Conservation (phyloP, 2,888 invertebrate genomes). For the Pycnomerus fuliginosus region DNA sequence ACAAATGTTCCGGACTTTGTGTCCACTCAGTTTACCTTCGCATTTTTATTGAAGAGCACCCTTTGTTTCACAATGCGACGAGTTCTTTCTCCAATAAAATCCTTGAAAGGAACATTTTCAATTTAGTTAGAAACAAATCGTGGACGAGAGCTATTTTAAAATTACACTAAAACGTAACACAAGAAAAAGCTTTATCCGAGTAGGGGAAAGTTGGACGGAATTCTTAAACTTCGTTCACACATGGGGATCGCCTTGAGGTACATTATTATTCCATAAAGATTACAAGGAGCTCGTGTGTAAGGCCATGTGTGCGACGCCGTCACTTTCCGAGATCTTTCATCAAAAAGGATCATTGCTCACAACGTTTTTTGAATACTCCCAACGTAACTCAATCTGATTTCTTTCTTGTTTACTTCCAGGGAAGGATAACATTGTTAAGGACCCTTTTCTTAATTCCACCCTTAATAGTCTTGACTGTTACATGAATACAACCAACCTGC, state of each 20-base stretch:
- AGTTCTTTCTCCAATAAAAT: no score
- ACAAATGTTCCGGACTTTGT: constrained; percentile 22
- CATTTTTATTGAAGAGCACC: constrained; percentile 6
- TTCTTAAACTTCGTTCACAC: no score
- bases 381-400: constrained; percentile 36
- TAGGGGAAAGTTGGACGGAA: no score
- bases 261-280: constrained; percentile 51
- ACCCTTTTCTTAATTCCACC: constrained; percentile 42
- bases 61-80: no score
- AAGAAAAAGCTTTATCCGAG: no score
- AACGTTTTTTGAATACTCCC: constrained; percentile 3
- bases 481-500: constrained; percentile 34
- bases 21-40: constrained; percentile 20
- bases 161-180: no score
- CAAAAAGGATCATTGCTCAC: background rate
- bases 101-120: no score
- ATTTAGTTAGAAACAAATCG: no score
- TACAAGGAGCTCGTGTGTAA: constrained; percentile 42
- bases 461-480: constrained; percentile 32
- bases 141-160: no score
- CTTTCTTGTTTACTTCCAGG: constrained; percentile 43
- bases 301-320: constrained; percentile 31
- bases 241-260: constrained; percentile 21
- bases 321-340: constrained; percentile 2
- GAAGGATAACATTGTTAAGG: constrained; percentile 44